phyloP scores from a whole-genome alignment of 2,888 invertebrate species.

The Nesidiocoris tenuis region DNA sequence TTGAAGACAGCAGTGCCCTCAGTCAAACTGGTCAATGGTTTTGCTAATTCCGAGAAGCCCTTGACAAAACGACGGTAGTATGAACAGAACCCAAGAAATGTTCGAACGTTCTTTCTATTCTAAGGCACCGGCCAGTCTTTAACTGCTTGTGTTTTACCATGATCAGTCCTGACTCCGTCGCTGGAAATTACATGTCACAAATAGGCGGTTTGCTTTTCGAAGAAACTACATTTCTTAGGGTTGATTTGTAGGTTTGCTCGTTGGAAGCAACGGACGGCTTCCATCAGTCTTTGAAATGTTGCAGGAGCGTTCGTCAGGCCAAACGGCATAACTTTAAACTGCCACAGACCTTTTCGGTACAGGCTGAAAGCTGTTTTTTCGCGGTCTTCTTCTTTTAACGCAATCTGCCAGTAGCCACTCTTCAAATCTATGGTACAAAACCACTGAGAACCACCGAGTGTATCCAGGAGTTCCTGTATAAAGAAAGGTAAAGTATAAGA shows the following conservation, averaged over 20 bases:
- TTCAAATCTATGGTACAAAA: slow-evolving; percentile 22
- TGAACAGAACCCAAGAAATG: slow-evolving; percentile 51
- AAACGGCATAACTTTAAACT: background rate
- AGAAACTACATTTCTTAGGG: slow-evolving; percentile 41
- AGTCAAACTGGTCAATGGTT: slow-evolving; percentile 6
- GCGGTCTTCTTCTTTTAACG: background rate
- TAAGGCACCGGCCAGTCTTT: slow-evolving; percentile 48
- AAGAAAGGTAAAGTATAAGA: slow-evolving; percentile 6
- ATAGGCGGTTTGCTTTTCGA: slow-evolving; percentile 39
- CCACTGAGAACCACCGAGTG: slow-evolving; percentile 9
- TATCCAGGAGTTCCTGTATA: slow-evolving; percentile 12
- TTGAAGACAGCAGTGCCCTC: slow-evolving; percentile 2
- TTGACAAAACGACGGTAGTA: slow-evolving; percentile 50
- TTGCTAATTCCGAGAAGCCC: background rate
- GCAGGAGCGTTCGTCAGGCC: background rate
- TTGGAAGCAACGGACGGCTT: slow-evolving; percentile 33
- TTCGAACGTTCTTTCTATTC: slow-evolving; percentile 44
- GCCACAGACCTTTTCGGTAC: background rate
- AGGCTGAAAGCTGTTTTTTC: background rate
- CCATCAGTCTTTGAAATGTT: background rate
- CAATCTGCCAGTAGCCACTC: slow-evolving; percentile 18
- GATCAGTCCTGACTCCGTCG: slow-evolving; percentile 47
- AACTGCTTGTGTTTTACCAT: slow-evolving; percentile 48
- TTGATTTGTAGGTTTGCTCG: slow-evolving; percentile 49
- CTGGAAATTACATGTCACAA: slow-evolving; percentile 47